These are phyloP conservation scores for Yponomeuta evonymella DNA, from an alignment of 2,888 invertebrate genomes.

Conservation along the genomic window DNA sequence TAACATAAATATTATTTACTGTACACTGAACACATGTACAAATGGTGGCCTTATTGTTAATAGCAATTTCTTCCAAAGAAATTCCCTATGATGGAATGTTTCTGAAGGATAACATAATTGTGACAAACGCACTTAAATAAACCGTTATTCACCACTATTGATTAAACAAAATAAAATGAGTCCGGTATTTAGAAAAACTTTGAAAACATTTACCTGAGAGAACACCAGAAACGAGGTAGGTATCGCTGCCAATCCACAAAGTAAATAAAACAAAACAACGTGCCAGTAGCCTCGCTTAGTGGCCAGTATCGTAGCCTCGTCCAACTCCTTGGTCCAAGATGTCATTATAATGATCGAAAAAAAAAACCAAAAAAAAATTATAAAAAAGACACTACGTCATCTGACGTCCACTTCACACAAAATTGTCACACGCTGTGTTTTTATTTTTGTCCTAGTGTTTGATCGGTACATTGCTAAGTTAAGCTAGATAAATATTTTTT, in stretches of 20 bases:
- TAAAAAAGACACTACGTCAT: background rate
- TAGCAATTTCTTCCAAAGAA: no score
- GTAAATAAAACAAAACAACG: conserved; percentile 76
- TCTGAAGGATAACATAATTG: no score
- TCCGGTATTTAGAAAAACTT: background rate
- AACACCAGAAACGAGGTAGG: conserved; percentile 81
- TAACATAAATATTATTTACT: no score
- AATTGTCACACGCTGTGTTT: background rate
- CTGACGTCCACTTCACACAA: background rate
- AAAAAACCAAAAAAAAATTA: background rate
- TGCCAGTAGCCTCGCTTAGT: conserved; percentile 81
- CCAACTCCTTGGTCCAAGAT: conserved; percentile 69
- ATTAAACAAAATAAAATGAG: no score
- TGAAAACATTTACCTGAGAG: conserved; percentile 68
- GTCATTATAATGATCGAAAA: conserved; percentile 33
- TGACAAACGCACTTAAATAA: no score
- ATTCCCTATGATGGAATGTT: no score
- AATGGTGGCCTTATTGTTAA: no score
- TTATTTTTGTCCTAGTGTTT: background rate
- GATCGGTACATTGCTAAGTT: background rate
- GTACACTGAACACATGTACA: no score
- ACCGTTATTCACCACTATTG: no score
- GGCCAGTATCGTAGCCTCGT: conserved; percentile 76
- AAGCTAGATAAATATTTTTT: no score
- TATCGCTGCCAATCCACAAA: conserved; percentile 79